Percentiles rank a stretch among this genome's conserved stretches.
Evolutionary conservation across 2,113 vertebrate genomes (phyloP).

Genomic region (Mustela nigripes): DNA sequence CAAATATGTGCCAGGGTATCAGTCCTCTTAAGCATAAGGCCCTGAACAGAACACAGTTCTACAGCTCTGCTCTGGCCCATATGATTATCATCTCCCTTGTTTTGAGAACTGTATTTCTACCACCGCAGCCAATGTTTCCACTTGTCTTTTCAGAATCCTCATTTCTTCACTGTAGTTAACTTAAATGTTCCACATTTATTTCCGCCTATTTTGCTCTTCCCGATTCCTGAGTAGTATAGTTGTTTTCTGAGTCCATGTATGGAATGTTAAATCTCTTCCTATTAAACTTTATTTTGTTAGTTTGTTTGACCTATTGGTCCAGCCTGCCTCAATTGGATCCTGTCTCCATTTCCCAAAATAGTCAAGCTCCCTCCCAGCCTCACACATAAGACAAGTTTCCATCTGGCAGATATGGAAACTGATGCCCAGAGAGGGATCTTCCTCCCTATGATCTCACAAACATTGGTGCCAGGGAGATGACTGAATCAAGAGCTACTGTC

Average conservation of each 20-base stretch:
- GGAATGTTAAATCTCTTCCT: neutral
- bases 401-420: slow-evolving; percentile 12
- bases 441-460: neutral
- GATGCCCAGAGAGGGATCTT: neutral
- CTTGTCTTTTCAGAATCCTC: neutral
- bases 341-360: slow-evolving; percentile 24
- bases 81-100: neutral
- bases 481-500: neutral
- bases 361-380: neutral
- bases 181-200: neutral
- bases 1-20: neutral
- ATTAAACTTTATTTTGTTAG: neutral
- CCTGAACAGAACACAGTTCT: neutral
- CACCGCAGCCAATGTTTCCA: neutral
- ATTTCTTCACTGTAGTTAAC: neutral
- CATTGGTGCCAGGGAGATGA: neutral
- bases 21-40: neutral
- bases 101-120: neutral
- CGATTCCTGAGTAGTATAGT: neutral
- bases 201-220: neutral
- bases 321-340: neutral
- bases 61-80: neutral
- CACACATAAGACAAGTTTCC: neutral
- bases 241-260: neutral
- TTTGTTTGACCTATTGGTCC: neutral